Percentiles rank a stretch among this genome's conserved stretches.
These are phyloP conservation scores for Frankliniella fusca DNA, from an alignment of 2,888 invertebrate genomes.

Conservation along the genomic window DNA sequence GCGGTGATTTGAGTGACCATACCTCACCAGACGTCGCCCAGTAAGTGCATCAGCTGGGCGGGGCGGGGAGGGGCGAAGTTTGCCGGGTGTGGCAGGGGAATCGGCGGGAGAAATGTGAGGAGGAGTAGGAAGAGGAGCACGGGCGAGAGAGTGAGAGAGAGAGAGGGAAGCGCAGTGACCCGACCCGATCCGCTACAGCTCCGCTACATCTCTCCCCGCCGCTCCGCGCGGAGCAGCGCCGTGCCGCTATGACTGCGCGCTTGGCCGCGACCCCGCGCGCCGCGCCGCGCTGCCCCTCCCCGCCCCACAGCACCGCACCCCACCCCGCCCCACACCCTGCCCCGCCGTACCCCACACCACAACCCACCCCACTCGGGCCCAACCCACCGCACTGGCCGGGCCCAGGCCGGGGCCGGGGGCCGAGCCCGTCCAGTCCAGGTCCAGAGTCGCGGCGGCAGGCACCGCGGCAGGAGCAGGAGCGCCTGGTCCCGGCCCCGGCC, in stretches of 20 bases:
- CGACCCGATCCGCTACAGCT: slow-evolving; percentile 11
- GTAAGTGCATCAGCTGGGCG: neutral
- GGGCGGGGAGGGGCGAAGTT: neutral
- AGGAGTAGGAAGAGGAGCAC: neutral
- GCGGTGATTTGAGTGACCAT: neutral
- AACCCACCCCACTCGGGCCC: neutral
- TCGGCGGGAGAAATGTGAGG: neutral
- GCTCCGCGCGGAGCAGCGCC: neutral
- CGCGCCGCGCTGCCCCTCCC: neutral
- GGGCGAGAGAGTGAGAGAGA: neutral
- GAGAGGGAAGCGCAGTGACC: neutral
- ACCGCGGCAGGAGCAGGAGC: neutral
- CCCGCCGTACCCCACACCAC: neutral
- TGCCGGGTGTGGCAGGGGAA: no score
- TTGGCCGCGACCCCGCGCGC: neutral
- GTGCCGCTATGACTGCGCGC: neutral
- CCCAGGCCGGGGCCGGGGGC: neutral
- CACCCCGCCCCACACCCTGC: neutral
- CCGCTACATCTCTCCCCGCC: neutral
- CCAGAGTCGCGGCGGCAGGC: neutral
- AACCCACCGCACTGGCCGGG: neutral
- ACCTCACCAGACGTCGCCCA: no score
- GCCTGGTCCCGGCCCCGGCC: neutral
- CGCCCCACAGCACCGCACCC: neutral
- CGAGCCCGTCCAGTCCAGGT: neutral